Conservation (phyloP, 2,888 invertebrate species). For the Deladenus siricidicola region DNA sequence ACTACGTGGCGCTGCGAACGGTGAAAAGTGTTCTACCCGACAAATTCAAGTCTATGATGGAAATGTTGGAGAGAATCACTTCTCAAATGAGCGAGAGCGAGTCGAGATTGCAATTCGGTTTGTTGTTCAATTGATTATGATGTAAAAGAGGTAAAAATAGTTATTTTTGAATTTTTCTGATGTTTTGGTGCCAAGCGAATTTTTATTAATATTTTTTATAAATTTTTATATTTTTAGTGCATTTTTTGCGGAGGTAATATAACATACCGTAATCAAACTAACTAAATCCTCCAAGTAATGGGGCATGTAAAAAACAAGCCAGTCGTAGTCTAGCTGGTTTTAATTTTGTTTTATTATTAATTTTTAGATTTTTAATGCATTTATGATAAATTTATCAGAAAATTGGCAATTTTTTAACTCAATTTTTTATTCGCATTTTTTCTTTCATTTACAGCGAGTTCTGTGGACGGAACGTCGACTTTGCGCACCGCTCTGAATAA, state of each 20-base stretch:
- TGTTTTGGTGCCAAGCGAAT: too few relatives aligned
- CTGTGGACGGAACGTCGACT: background rate
- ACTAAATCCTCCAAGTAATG: too few relatives aligned
- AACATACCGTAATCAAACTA: too few relatives aligned
- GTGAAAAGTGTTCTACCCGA: background rate
- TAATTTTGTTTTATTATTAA: background rate
- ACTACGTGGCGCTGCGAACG: background rate
- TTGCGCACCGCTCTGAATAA: background rate
- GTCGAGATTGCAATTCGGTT: background rate
- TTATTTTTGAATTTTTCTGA: too few relatives aligned
- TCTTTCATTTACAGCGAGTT: background rate
- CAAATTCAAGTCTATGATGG: background rate
- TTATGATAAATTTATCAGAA: too few relatives aligned
- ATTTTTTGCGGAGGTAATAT: too few relatives aligned
- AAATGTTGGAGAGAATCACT: background rate
- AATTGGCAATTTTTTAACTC: background rate
- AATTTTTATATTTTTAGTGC: too few relatives aligned
- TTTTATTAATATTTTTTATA: too few relatives aligned
- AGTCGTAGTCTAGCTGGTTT: too few relatives aligned
- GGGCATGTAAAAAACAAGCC: too few relatives aligned
- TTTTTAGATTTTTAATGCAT: background rate
- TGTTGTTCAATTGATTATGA: background rate
- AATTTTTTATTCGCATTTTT: background rate
- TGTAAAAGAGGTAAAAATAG: background rate
- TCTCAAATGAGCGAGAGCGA: background rate